These are phyloP conservation scores for Artemia franciscana DNA, from an alignment of 1,140 invertebrate genomes.

Conservation along the genomic window DNA sequence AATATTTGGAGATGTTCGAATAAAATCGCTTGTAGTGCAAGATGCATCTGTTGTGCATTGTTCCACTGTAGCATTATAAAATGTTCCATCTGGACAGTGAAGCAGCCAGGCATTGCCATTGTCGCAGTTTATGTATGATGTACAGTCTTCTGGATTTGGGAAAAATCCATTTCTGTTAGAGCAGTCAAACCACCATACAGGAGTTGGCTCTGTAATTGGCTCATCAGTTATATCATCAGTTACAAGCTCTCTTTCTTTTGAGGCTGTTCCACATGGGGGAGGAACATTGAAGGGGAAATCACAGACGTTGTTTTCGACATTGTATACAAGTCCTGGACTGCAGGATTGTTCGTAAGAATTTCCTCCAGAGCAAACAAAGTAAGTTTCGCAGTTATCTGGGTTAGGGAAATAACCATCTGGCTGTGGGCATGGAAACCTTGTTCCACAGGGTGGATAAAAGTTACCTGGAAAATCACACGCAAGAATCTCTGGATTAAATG, in stretches of 20 bases:
- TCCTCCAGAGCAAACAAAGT: background rate
- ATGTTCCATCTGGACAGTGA: background rate
- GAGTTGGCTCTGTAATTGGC: no score
- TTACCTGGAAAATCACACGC: constrained; percentile 16
- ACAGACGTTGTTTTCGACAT: no score
- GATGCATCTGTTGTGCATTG: background rate
- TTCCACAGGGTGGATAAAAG: no score
- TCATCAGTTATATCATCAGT: no score
- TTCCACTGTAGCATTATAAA: background rate
- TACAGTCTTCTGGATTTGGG: background rate
- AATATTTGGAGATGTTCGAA: background rate
- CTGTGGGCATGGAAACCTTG: background rate
- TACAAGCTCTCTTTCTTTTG: no score
- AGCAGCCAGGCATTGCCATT: background rate
- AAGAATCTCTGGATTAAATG: constrained; percentile 13
- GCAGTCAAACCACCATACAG: background rate
- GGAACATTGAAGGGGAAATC: no score
- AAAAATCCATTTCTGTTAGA: background rate
- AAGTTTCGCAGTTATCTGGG: background rate
- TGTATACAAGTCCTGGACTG: no score
- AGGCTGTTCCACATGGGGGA: no score
- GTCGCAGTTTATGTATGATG: background rate
- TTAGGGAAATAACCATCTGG: background rate
- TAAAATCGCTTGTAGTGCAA: background rate
- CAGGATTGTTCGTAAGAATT: no score